phyloP scores from a whole-genome alignment of 37 sponge, comb jelly and placozoan species.

The Chondrilla cf. caribensis region DNA sequence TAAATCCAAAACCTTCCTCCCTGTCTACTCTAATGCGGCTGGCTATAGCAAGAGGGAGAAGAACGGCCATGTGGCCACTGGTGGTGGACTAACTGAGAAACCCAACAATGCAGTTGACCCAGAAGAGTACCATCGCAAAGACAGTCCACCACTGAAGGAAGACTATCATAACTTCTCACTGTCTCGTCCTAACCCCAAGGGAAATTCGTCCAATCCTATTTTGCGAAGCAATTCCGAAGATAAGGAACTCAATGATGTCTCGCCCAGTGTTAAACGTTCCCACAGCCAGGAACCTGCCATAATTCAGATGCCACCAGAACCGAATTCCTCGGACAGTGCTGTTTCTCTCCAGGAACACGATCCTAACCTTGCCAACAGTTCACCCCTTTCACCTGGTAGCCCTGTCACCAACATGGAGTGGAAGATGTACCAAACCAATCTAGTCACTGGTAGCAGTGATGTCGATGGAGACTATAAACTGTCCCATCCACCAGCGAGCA shows the following conservation, averaged over 20 bases:
- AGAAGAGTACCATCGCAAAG: slow-evolving; percentile 2
- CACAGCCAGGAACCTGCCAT: background rate
- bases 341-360: background rate
- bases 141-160: background rate
- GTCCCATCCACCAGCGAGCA: background rate
- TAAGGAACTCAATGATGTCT: background rate
- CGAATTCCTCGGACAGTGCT: background rate
- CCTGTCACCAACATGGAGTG: background rate
- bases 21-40: background rate
- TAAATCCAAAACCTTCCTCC: no score
- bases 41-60: background rate
- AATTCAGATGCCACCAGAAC: background rate
- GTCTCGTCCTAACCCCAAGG: no score
- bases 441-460: background rate
- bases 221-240: background rate
- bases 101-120: background rate
- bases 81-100: background rate
- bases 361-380: background rate
- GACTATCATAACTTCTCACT: no score
- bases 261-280: background rate
- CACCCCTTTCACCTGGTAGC: background rate
- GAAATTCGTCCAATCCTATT: no score
- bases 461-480: background rate
- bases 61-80: background rate
- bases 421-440: background rate